Conservation (phyloP, 1,140 invertebrate genomes). For the Musca domestica region DNA sequence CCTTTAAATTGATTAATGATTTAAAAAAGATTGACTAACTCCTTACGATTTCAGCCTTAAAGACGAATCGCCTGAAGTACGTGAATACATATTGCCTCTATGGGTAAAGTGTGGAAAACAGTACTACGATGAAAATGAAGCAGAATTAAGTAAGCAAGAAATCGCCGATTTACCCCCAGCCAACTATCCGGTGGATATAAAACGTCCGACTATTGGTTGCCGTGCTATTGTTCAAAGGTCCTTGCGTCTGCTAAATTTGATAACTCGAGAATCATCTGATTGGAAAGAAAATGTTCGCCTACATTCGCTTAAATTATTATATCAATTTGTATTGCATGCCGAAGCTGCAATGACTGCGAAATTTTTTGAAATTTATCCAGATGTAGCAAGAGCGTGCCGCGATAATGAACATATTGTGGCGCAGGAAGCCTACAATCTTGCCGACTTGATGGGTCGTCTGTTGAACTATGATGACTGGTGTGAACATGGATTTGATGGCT, state of each 20-base stretch:
- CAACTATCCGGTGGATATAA: slow-evolving; percentile 67
- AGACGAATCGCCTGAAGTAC: slow-evolving; percentile 68
- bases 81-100: slow-evolving; percentile 58
- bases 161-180: slow-evolving; percentile 59
- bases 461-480: slow-evolving; percentile 44
- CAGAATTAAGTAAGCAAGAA: slow-evolving; percentile 71
- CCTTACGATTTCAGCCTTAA: slow-evolving; percentile 56
- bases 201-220: slow-evolving; percentile 73
- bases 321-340: slow-evolving; percentile 66
- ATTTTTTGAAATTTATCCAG: slow-evolving; percentile 54
- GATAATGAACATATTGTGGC: slow-evolving; percentile 36
- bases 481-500: slow-evolving; percentile 40
- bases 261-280: slow-evolving; percentile 67
- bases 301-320: slow-evolving; percentile 71
- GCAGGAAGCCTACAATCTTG: slow-evolving; percentile 41
- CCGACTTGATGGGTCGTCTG: slow-evolving; percentile 45
- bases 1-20: neutral
- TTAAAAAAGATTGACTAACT: neutral
- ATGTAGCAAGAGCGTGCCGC: slow-evolving; percentile 56
- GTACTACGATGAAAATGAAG: slow-evolving; percentile 74
- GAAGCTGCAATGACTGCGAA: slow-evolving; percentile 69
- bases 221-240: slow-evolving; percentile 68
- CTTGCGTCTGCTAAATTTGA: slow-evolving; percentile 63
- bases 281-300: slow-evolving; percentile 71
- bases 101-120: slow-evolving; percentile 69